Percentiles rank a stretch among this genome's conserved stretches.
These are phyloP conservation scores for Drosophila infuscata DNA, from an alignment of 2,888 invertebrate genomes.

Conservation along the genomic window DNA sequence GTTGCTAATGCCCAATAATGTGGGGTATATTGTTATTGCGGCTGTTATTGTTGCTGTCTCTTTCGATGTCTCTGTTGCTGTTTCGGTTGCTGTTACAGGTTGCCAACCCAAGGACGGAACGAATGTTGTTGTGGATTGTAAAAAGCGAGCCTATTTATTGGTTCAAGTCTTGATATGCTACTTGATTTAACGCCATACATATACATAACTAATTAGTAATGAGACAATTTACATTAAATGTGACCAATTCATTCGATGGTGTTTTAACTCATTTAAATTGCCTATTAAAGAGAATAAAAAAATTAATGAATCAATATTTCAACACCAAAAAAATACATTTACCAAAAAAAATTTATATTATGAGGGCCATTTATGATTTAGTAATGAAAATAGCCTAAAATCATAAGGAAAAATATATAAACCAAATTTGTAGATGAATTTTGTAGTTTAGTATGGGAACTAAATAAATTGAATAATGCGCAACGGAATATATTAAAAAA, in stretches of 20 bases:
- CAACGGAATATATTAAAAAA: neutral
- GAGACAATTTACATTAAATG: slow-evolving; percentile 20
- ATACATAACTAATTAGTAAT: slow-evolving; percentile 22
- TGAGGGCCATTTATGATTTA: neutral
- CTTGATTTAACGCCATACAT: slow-evolving; percentile 21
- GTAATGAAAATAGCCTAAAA: neutral
- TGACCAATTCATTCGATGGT: slow-evolving; percentile 23
- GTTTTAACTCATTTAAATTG: neutral
- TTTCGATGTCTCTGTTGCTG: neutral
- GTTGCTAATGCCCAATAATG: slow-evolving; percentile 69
- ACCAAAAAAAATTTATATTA: neutral
- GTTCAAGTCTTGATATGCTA: slow-evolving; percentile 15
- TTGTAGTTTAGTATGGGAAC: neutral
- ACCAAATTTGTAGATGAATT: neutral
- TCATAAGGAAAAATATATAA: neutral
- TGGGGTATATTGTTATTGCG: slow-evolving; percentile 39
- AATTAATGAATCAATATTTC: neutral
- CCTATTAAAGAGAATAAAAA: neutral
- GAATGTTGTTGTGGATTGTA: slow-evolving; percentile 43
- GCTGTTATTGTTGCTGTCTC: slow-evolving; percentile 23
- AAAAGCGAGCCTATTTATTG: slow-evolving; percentile 17
- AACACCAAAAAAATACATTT: neutral
- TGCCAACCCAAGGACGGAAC: slow-evolving; percentile 64
- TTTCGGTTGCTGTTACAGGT: slow-evolving; percentile 38
- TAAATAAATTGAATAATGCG: neutral